Percentiles rank a stretch among this genome's conserved stretches.
phyloP scores from a whole-genome alignment of 2,113 vertebrate species.

The western clawed frog (Xenopus tropicalis) region DNA sequence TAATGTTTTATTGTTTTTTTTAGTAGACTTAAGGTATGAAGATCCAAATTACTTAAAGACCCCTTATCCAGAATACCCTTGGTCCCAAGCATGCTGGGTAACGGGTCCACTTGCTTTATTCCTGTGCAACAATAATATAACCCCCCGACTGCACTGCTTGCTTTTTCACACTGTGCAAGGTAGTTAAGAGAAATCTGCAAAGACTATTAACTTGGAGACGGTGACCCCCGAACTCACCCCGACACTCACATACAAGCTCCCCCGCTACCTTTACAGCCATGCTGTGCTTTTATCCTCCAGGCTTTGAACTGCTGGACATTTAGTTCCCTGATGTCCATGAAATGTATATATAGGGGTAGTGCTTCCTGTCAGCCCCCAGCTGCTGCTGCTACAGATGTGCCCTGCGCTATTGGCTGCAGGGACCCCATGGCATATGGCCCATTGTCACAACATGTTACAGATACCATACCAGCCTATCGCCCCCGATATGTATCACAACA shows the following conservation, averaged over 20 bases:
- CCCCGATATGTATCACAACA: background rate
- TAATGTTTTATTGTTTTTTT: too few relatives aligned
- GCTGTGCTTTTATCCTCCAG: constrained; percentile 30
- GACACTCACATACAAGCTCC: constrained; percentile 14
- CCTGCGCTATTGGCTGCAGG: constrained; percentile 1
- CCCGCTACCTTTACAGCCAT: constrained; percentile 14
- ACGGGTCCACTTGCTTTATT: too few relatives aligned
- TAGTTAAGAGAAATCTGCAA: background rate
- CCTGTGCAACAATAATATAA: too few relatives aligned
- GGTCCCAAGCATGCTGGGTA: too few relatives aligned
- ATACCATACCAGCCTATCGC: background rate
- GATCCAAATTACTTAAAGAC: too few relatives aligned
- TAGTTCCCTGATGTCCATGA: constrained; percentile 37
- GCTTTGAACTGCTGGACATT: constrained; percentile 32
- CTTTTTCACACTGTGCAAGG: background rate
- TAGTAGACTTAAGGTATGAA: too few relatives aligned
- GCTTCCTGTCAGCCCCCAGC: constrained; percentile 25
- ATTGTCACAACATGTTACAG: constrained; percentile 21
- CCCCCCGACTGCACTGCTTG: background rate
- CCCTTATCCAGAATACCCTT: too few relatives aligned
- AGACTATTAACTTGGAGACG: background rate
- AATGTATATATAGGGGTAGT: constrained; percentile 3
- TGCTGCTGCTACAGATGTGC: constrained; percentile 18
- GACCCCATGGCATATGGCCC: background rate
- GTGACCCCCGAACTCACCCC: background rate